These are phyloP conservation scores for Macrobrachium rosenbergii DNA, from an alignment of 1,140 invertebrate genomes.

Conservation along the genomic window DNA sequence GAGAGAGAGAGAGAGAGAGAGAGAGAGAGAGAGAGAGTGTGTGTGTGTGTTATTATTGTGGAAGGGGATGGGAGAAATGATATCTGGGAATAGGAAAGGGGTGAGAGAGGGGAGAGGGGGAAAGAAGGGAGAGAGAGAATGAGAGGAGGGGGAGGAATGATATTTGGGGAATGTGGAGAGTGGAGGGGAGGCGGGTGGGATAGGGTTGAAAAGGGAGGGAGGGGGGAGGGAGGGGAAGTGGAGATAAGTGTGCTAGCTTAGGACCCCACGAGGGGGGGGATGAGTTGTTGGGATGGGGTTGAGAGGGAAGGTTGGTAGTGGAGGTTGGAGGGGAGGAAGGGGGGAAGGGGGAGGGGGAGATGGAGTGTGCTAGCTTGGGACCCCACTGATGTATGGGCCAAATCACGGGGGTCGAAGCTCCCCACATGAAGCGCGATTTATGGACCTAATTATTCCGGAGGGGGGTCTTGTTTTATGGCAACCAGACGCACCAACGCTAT, in stretches of 20 bases:
- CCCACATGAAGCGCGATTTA: conserved; percentile 55
- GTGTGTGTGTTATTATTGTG: too few species aligned
- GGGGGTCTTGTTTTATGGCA: conserved; percentile 41
- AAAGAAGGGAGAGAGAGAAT: background rate
- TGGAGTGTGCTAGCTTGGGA: conserved; percentile 13
- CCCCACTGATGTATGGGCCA: conserved; percentile 52
- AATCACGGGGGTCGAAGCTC: conserved; percentile 56
- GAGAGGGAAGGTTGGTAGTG: background rate
- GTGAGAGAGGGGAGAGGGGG: background rate
- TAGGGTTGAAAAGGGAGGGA: background rate
- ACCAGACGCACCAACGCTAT: conserved; percentile 16
- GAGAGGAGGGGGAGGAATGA: background rate
- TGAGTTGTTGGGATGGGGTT: background rate
- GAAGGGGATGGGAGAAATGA: too few species aligned
- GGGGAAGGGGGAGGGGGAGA: background rate
- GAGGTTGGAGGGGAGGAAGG: background rate
- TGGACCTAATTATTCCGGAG: conserved; percentile 52
- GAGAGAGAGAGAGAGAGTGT: too few species aligned
- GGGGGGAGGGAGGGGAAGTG: background rate
- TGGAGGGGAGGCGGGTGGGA: conserved; percentile 1
- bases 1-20: background rate
- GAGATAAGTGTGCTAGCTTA: background rate
- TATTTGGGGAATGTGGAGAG: background rate
- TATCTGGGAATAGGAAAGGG: too few species aligned
- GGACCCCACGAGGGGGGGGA: background rate